Base-by-base conservation (phyloP, 1,140 invertebrate genomes). In the Octopus sinensis region DNA sequence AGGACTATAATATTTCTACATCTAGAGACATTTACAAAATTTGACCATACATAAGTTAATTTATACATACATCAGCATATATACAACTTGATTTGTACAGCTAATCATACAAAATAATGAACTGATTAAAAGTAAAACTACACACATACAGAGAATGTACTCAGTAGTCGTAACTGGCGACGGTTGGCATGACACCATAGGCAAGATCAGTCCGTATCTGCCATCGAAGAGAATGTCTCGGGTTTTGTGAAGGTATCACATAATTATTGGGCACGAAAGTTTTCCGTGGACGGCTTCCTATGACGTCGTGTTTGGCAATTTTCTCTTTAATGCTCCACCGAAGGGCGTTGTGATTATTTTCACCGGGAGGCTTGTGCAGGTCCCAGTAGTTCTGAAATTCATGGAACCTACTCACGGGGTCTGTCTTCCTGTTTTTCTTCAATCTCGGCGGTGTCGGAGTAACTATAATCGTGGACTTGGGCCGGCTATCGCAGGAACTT, bases 281-380 rank as follows among this genome's bases (percentile, higher is more conserved):
- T 81, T 83, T 86, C 6, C 85, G 89, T n/a, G 84, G 80, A 83
- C 86, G 87, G 85, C 88, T 89, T 80, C 87, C 86, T 76, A 88
- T 83, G 17, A 88, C 86, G 80, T 90, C 88, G 68, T 90, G 88
- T 13, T 85, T 82, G 17, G 90, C 81, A 88, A 90, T 90, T 80
- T 89, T 86, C 85, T 89, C 89, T 81, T 87, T 79, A n/a, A 90
- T 85, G 83, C 86, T 87, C 90, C 90, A 90, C 54, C 89, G 83
- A 52, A 90, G 83, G 30, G 85, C 84, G 75, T 90, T 90, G 81
- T 89, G 90, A n/a, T 82, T 80, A 78, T 89, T 90, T 78, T 90
- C 90, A 52, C 88, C 89, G 7, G 90, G 90, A 5, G 86, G 86
- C 75, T 84, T 84, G 78, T 89, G 85, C 0, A 68, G 43, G 9